These are phyloP conservation scores for Trachurus trachurus DNA, from an alignment of 2,797 vertebrate species.

Conservation along the genomic window DNA sequence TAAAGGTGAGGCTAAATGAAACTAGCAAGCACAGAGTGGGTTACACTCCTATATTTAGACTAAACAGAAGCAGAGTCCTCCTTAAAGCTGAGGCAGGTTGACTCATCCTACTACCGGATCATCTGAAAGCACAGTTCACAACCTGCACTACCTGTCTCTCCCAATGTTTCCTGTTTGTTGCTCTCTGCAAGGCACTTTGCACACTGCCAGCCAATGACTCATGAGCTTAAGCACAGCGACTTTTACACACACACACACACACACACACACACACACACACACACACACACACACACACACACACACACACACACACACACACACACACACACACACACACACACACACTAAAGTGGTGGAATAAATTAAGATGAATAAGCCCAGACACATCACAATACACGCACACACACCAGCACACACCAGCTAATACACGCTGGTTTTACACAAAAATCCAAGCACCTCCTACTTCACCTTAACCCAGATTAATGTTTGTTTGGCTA, in stretches of 20 bases:
- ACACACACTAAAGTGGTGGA: constrained; percentile 9
- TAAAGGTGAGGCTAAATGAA: constrained; percentile 12
- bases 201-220: constrained; percentile 62
- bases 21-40: not conserved
- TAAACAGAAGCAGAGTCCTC: constrained; percentile 30
- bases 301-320: constrained; percentile 19
- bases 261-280: constrained; percentile 18
- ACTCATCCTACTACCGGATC: constrained; percentile 51
- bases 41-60: constrained; percentile 34
- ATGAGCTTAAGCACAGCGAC: constrained; percentile 23
- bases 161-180: constrained; percentile 50
- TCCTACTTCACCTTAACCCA: constrained; percentile 47
- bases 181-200: constrained; percentile 50
- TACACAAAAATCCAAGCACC: constrained; percentile 29
- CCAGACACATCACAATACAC: constrained; percentile 18
- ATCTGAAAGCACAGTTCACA: constrained; percentile 51
- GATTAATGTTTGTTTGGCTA: constrained; percentile 58
- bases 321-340: constrained; percentile 20
- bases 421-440: constrained; percentile 9
- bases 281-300: constrained; percentile 12
- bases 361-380: constrained; percentile 47
- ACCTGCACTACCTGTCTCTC: constrained; percentile 55
- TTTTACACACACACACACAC: constrained; percentile 31
- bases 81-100: constrained; percentile 37
- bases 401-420: constrained; percentile 14